phyloP scores from a whole-genome alignment of 2,888 invertebrate genomes.

The Mythimna vitellina region DNA sequence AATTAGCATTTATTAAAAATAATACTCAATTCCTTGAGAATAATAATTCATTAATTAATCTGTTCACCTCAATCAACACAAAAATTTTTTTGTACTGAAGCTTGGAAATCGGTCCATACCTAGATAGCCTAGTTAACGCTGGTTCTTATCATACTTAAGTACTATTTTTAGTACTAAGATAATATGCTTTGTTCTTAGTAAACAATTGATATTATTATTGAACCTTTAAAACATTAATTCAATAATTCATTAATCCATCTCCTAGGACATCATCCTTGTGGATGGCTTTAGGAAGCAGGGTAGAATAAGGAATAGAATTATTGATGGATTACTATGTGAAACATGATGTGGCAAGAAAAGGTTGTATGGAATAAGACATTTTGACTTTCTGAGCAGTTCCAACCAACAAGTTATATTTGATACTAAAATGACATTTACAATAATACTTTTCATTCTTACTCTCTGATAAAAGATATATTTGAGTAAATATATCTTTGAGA shows the following conservation, averaged over 20 bases:
- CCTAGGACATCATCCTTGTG: too few species aligned
- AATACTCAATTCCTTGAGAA: neutral
- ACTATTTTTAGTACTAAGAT: slow-evolving; percentile 7
- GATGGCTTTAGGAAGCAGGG: too few species aligned
- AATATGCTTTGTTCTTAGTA: slow-evolving; percentile 17
- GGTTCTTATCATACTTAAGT: slow-evolving; percentile 6
- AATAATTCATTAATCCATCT: neutral
- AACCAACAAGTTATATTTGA: too few species aligned
- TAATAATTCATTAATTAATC: neutral
- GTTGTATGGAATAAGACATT: neutral
- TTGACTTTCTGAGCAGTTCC: neutral
- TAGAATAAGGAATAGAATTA: too few species aligned
- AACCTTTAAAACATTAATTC: neutral
- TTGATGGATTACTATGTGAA: too few species aligned
- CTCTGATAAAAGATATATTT: neutral
- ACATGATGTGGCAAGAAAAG: too few species aligned
- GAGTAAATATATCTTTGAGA: too few species aligned
- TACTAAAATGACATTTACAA: too few species aligned
- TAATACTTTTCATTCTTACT: too few species aligned
- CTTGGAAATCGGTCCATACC: slow-evolving; percentile 5
- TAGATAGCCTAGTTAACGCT: slow-evolving; percentile 12
- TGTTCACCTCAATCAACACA: slow-evolving; percentile 2
- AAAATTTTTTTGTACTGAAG: slow-evolving; percentile 8
- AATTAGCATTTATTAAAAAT: slow-evolving; percentile 4
- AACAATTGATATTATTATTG: slow-evolving; percentile 3